phyloP scores from a whole-genome alignment of 2,113 vertebrate genomes.

The Elephantulus edwardii region DNA sequence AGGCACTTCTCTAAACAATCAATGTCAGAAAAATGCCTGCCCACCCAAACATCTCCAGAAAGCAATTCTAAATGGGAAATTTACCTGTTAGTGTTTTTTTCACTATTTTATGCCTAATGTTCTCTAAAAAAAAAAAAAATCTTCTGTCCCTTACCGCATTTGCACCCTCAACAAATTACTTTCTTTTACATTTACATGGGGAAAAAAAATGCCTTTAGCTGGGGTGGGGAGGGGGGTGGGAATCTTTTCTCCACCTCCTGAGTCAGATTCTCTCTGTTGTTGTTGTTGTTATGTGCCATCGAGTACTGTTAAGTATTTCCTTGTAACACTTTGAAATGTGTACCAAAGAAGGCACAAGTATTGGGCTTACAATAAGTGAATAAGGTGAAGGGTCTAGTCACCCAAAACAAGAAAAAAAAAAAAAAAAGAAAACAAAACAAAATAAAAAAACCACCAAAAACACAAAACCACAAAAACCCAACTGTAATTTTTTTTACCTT shows the following conservation, averaged over 20 bases:
- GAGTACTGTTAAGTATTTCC: neutral
- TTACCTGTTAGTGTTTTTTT: constrained; percentile 26
- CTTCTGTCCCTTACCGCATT: neutral
- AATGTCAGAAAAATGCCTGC: constrained; percentile 39
- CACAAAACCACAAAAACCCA: neutral
- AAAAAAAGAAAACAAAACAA: neutral
- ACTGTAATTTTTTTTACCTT: neutral
- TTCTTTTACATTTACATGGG: neutral
- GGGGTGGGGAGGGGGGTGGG: too few species aligned
- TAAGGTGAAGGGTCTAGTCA: neutral
- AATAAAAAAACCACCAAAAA: too few species aligned
- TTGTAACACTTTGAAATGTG: neutral
- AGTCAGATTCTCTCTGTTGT: neutral
- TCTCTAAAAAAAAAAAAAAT: neutral
- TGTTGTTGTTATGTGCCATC: too few species aligned
- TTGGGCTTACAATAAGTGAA: neutral
- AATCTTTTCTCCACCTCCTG: neutral
- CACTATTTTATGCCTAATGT: neutral
- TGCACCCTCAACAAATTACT: neutral
- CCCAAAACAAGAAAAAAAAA: neutral
- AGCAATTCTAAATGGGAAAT: constrained; percentile 11
- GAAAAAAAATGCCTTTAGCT: neutral
- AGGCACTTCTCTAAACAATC: constrained; percentile 58
- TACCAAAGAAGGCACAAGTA: neutral
- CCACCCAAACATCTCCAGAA: constrained; percentile 42